Conservation (phyloP, 2,888 invertebrate species). For the Drosophila subquinaria region DNA sequence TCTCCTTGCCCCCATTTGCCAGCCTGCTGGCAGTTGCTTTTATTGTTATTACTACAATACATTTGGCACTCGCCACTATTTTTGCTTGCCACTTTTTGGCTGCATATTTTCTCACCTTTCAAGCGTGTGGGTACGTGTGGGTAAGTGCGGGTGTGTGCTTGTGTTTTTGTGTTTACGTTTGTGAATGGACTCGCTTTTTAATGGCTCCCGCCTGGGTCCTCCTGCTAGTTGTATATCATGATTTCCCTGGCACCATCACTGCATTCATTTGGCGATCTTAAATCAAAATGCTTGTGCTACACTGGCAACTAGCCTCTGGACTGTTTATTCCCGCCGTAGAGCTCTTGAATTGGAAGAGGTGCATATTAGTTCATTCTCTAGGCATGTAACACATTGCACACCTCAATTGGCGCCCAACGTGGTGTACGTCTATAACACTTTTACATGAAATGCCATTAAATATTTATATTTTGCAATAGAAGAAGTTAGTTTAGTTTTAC, state of each 20-base stretch:
- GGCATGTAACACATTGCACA: neutral
- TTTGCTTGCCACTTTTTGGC: slow-evolving; percentile 66
- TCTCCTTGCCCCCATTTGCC: slow-evolving; percentile 23
- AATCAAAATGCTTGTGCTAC: slow-evolving; percentile 64
- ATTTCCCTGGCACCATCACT: slow-evolving; percentile 65
- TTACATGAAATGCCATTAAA: neutral
- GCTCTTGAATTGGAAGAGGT: neutral
- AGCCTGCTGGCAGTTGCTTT: slow-evolving; percentile 73
- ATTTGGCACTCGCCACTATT: slow-evolving; percentile 79
- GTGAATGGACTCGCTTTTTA: slow-evolving; percentile 57
- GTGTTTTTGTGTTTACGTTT: slow-evolving; percentile 31
- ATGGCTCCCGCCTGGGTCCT: slow-evolving; percentile 53
- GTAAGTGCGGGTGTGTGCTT: slow-evolving; percentile 8
- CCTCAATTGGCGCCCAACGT: neutral
- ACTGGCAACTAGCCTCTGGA: slow-evolving; percentile 20
- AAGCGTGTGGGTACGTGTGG: slow-evolving; percentile 7
- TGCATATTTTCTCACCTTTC: slow-evolving; percentile 75
- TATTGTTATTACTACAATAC: slow-evolving; percentile 81
- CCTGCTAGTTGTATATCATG: slow-evolving; percentile 64
- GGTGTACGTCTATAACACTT: no score
- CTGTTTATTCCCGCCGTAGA: slow-evolving; percentile 9
- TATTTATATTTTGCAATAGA: neutral
- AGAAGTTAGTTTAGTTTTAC: neutral
- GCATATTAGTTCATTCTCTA: neutral
- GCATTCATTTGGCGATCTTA: slow-evolving; percentile 76